These are phyloP conservation scores for Atherix ibis DNA, from an alignment of 2,888 invertebrate species.

Conservation along the genomic window DNA sequence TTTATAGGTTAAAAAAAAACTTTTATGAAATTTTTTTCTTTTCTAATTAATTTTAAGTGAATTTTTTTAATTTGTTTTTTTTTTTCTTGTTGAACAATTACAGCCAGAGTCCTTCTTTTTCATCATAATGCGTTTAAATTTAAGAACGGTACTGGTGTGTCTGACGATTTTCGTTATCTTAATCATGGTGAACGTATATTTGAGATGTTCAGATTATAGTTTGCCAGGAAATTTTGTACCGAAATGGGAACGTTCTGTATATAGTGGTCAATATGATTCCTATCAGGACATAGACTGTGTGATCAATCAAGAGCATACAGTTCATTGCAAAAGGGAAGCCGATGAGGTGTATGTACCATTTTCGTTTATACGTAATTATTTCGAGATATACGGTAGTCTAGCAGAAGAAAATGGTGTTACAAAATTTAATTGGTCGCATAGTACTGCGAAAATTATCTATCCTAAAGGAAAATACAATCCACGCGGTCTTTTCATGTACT, in stretches of 20 bases:
- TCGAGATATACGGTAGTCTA: conserved; percentile 84
- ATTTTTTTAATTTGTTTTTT: too few relatives aligned
- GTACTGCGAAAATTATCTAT: conserved; percentile 78
- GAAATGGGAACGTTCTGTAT: conserved; percentile 18
- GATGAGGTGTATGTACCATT: conserved; percentile 85
- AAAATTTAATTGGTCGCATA: conserved; percentile 88
- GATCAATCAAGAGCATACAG: conserved; percentile 74
- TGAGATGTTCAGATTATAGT: conserved; percentile 49
- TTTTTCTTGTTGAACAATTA: too few relatives aligned
- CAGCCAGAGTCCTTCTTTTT: conserved; percentile 31
- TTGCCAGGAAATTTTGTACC: conserved; percentile 24
- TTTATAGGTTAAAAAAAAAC: too few relatives aligned
- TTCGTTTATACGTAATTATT: conserved; percentile 82
- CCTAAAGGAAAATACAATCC: conserved; percentile 83
- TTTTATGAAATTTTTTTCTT: too few relatives aligned
- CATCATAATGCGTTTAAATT: conserved; percentile 63
- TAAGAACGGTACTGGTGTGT: conserved; percentile 54
- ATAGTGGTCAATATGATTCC: conserved; percentile 5
- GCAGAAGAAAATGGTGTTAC: conserved; percentile 49
- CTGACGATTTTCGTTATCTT: conserved; percentile 47
- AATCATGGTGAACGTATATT: conserved; percentile 57
- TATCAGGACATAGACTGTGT: conserved; percentile 62
- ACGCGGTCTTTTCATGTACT: conserved; percentile 84
- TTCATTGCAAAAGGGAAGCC: conserved; percentile 63
- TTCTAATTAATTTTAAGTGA: too few relatives aligned